phyloP scores from a whole-genome alignment of 2,888 invertebrate genomes.

The Ephialtes manifestator region DNA sequence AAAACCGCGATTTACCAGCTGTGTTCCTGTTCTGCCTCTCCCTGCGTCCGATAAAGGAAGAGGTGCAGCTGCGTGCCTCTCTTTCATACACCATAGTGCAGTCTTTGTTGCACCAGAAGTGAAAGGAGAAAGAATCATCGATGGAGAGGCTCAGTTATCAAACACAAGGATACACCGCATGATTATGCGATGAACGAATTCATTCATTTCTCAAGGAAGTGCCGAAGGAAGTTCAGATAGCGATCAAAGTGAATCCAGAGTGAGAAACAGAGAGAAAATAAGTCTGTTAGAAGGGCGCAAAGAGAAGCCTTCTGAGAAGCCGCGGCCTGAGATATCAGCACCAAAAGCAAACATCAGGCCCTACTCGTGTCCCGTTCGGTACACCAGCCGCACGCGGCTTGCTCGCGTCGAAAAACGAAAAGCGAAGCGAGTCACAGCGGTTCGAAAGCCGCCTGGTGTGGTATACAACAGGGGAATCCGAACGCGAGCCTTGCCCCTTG shows the following conservation, averaged over 20 bases:
- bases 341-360: slow-evolving; percentile 64
- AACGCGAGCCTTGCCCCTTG: slow-evolving; percentile 41
- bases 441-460: slow-evolving; percentile 25
- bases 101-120: slow-evolving; percentile 1
- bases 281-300: slow-evolving; percentile 28
- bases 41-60: slow-evolving; percentile 50
- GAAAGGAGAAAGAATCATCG: slow-evolving; percentile 19
- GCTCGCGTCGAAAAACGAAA: slow-evolving; percentile 48
- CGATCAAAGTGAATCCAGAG: slow-evolving; percentile 7
- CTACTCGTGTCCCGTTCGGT: slow-evolving; percentile 52
- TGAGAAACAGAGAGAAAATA: slow-evolving; percentile 17
- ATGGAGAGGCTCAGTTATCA: slow-evolving; percentile 24
- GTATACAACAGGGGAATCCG: slow-evolving; percentile 31
- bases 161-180: slow-evolving; percentile 32
- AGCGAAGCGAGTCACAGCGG: slow-evolving; percentile 46
- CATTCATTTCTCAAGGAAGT: slow-evolving; percentile 24
- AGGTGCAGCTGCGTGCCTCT: slow-evolving; percentile 52
- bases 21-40: slow-evolving; percentile 34
- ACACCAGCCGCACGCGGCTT: slow-evolving; percentile 67
- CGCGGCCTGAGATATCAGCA: slow-evolving; percentile 70
- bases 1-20: slow-evolving; percentile 60
- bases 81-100: neutral
- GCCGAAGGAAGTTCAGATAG: slow-evolving; percentile 9
- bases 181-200: slow-evolving; percentile 42
- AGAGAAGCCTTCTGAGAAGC: slow-evolving; percentile 72